Base-by-base conservation (phyloP, 64 coral and sea anemone genomes). In the Montipora cactus region DNA sequence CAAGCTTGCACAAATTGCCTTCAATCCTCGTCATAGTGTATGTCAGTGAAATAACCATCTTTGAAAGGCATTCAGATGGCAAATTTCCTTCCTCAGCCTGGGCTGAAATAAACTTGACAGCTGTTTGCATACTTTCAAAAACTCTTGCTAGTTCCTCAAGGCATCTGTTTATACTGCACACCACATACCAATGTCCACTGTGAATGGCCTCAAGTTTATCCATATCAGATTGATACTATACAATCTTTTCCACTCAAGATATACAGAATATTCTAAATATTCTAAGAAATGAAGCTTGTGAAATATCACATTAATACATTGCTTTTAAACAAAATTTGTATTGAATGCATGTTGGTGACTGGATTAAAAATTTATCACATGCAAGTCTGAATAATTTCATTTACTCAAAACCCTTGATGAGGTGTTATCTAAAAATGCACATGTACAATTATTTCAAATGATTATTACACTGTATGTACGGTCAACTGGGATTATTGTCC, bases 1-100 rank as follows among this genome's bases (percentile, higher is more conserved):
- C 89, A 15, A 98, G 89, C 75, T 95, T 94, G 44, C 48, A 75
- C 69, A 95, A 47, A 84, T 95, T 67, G 58, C 94, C 93, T 21
- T 92, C 76, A 0, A 95, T 80, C 75, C 96, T 75, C 0, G 89
- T 79, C 68, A 89, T 93, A 5, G 91, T 74, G 49, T 89, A 98
- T 8, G 88, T 75, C 59, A 94, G 62, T 10, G 93, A 91, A 5
- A 66, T 22, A 23, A 97, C 61, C 59, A 93, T 80, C 70, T 98
- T 95, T 79, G 94, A 77, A 5, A 92, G 75, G 59, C 87, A 87
- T 71, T 95, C 72, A 58, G 51, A 48, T n/a, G 92, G 78, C 18
- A 97, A 66, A 74, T 91, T 73, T 81, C 90, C 87, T 57, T 79
- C 58, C 47, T 83, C 70, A 69, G 88, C 74, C 47, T 95, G 88